Evolutionary conservation across 2,113 vertebrate genomes (phyloP).

Genomic region (Rhodinocichla rosea): DNA sequence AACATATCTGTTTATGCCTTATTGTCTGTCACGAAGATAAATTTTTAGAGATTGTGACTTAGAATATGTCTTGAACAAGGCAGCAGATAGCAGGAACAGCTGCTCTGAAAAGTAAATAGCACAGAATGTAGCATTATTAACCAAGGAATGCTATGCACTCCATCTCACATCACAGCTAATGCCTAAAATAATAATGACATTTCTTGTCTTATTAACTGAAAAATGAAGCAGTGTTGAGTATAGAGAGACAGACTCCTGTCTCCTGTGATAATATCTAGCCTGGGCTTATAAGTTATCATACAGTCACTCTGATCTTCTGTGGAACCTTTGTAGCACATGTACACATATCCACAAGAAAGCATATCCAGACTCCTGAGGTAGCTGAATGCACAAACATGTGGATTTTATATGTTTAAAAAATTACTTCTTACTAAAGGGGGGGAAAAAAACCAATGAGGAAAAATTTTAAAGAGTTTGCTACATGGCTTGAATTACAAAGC

Average conservation of each 20-base stretch:
- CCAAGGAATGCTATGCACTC: slow-evolving; percentile 45
- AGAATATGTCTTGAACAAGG: not conserved
- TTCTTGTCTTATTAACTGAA: slow-evolving; percentile 71
- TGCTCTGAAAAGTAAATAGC: slow-evolving; percentile 62
- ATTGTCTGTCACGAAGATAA: not conserved
- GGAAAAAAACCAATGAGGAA: not conserved
- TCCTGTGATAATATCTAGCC: slow-evolving; percentile 67
- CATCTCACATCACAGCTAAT: slow-evolving; percentile 61
- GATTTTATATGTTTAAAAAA: slow-evolving; percentile 49
- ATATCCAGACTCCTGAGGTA: slow-evolving; percentile 8
- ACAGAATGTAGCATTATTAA: slow-evolving; percentile 65
- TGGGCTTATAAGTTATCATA: slow-evolving; percentile 34
- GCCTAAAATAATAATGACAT: slow-evolving; percentile 71
- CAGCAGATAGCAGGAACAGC: slow-evolving; percentile 37
- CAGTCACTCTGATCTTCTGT: slow-evolving; percentile 53
- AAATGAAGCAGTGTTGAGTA: slow-evolving; percentile 63
- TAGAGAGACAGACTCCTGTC: slow-evolving; percentile 38
- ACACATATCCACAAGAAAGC: slow-evolving; percentile 37
- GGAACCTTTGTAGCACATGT: slow-evolving; percentile 28
- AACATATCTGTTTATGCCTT: not conserved
- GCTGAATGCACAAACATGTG: slow-evolving; percentile 39
- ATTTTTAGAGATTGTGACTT: slow-evolving; percentile 6
- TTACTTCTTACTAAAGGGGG: slow-evolving; percentile 21
- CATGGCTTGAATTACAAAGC: slow-evolving; percentile 76
- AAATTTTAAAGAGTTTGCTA: slow-evolving; percentile 65